Conservation (phyloP, 2,113 vertebrate species). For the Elachura formosa region DNA sequence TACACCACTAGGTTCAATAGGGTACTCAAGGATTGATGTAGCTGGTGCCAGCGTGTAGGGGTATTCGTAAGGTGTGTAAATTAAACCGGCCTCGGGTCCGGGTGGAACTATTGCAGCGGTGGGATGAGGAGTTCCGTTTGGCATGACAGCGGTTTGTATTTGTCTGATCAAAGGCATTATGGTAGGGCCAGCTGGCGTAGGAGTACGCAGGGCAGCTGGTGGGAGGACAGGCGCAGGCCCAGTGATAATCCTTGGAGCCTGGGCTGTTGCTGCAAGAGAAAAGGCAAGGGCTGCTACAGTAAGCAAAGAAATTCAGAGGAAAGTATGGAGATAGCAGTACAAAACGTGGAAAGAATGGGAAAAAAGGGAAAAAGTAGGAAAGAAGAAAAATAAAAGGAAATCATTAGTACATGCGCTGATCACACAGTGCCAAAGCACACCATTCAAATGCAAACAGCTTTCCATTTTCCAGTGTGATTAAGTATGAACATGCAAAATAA, state of each 20-base stretch:
- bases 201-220: constrained; percentile 83
- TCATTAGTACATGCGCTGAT: constrained; percentile 82
- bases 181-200: constrained; percentile 87
- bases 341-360: constrained; percentile 70
- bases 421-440: constrained; percentile 80
- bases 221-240: constrained; percentile 91
- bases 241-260: constrained; percentile 94
- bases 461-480: constrained; percentile 75
- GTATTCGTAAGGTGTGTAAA: constrained; percentile 98
- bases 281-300: constrained; percentile 93
- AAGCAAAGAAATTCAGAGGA: constrained; percentile 79
- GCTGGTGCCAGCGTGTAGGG: constrained; percentile 95
- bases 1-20: constrained; percentile 95
- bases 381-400: constrained; percentile 84
- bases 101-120: constrained; percentile 88
- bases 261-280: constrained; percentile 91
- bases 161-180: constrained; percentile 99
- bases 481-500: constrained; percentile 74
- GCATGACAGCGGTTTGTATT: constrained; percentile 96
- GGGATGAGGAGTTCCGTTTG: constrained; percentile 89
- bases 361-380: constrained; percentile 74
- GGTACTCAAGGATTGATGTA: constrained; percentile 97
- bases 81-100: constrained; percentile 91
- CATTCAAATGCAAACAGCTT: constrained; percentile 76
- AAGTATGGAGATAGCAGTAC: constrained; percentile 73